Percentiles rank a stretch among this genome's conserved stretches.
Evolutionary conservation across 2,888 invertebrate species (phyloP).

Genomic region (Psylliodes chrysocephalus): DNA sequence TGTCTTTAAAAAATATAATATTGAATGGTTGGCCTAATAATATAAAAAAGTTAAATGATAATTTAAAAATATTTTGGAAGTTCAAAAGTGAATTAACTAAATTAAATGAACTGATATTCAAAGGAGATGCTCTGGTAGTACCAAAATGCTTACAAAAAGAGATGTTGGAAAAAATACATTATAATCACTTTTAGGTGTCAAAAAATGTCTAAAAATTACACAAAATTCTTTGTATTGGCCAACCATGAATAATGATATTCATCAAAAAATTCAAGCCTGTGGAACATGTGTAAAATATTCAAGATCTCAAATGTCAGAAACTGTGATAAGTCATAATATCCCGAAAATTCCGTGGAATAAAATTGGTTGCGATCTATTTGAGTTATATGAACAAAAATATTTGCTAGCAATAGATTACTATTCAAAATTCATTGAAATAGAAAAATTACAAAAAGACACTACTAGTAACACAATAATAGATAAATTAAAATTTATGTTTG

Average conservation of each 20-base stretch:
- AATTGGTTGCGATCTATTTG: conserved; percentile 36
- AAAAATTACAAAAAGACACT: neutral
- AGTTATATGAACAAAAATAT: conserved; percentile 18
- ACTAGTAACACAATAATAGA: neutral
- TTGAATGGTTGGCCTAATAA: neutral
- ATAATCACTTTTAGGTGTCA: conserved; percentile 37
- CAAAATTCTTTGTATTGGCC: conserved; percentile 37
- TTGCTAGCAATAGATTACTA: neutral
- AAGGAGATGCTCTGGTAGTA: conserved; percentile 19
- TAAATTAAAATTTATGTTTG: neutral
- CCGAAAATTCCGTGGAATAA: conserved; percentile 33
- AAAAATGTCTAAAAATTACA: conserved; percentile 34
- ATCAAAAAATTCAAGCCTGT: conserved; percentile 31
- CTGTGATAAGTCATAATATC: conserved; percentile 32
- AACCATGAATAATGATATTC: conserved; percentile 36
- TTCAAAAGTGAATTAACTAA: neutral
- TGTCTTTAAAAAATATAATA: conserved; percentile 1
- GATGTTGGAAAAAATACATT: conserved; percentile 36
- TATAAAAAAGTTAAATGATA: neutral
- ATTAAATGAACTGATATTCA: neutral
- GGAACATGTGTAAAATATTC: conserved; percentile 31
- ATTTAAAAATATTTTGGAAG: neutral
- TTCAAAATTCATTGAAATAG: neutral
- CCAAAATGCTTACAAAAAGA: conserved; percentile 27
- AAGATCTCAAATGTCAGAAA: conserved; percentile 33